Conservation (phyloP, 2,888 invertebrate genomes). For the Drosophila koepferae region DNA sequence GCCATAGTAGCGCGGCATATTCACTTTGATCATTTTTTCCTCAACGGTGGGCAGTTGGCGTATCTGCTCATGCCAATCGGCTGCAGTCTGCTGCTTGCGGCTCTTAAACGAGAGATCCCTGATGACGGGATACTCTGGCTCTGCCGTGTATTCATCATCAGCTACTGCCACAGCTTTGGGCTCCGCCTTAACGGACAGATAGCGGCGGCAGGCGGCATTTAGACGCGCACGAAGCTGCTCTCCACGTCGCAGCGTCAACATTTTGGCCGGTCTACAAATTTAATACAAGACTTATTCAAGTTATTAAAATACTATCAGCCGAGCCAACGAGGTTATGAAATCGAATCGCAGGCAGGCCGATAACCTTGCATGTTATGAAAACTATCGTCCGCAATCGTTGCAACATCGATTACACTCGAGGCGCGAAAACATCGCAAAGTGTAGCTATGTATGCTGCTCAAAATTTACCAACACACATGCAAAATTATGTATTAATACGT, state of each 20-base stretch:
- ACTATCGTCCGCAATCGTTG: constrained; percentile 16
- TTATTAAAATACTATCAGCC: constrained; percentile 32
- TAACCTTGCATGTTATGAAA: constrained; percentile 5
- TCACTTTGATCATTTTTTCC: constrained; percentile 93
- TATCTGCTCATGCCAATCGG: constrained; percentile 87
- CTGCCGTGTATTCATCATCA: constrained; percentile 66
- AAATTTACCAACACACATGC: background rate
- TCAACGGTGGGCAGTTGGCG: constrained; percentile 90
- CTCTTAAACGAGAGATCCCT: constrained; percentile 87
- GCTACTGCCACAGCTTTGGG: constrained; percentile 23
- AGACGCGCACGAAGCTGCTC: constrained; percentile 51
- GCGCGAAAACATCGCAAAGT: background rate
- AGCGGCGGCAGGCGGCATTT: constrained; percentile 34
- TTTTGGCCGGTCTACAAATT: constrained; percentile 35
- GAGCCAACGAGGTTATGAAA: constrained; percentile 60
- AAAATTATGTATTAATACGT: background rate
- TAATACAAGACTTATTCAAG: constrained; percentile 43
- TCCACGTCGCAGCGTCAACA: constrained; percentile 60
- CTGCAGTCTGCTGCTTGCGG: constrained; percentile 85
- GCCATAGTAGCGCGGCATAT: constrained; percentile 93
- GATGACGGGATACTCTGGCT: constrained; percentile 80
- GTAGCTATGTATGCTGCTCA: background rate
- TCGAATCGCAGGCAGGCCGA: constrained; percentile 28
- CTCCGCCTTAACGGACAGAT: constrained; percentile 38
- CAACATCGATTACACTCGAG: background rate